phyloP scores from a whole-genome alignment of 2,113 vertebrate species.

The Dicerorhinus sumatrensis region DNA sequence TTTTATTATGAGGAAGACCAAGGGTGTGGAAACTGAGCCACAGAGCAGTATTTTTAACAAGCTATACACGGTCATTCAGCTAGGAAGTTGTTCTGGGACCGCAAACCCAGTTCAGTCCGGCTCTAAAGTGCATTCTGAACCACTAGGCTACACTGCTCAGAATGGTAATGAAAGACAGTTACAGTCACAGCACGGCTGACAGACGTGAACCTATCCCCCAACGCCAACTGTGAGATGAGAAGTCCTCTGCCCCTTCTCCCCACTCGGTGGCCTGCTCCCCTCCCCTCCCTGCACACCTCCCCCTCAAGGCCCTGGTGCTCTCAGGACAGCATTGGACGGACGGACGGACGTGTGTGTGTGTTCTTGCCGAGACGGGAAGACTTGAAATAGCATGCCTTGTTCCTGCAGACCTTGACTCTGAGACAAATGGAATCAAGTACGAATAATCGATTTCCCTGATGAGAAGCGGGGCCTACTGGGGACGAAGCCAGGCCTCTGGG shows the following conservation, averaged over 20 bases:
- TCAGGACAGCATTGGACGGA: not conserved
- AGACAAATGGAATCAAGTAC: not conserved
- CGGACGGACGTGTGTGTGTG: no score
- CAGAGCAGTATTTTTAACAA: not conserved
- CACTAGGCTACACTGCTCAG: not conserved
- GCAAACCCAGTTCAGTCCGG: not conserved
- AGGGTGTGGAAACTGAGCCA: not conserved
- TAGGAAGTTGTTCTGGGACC: not conserved
- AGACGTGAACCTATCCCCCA: fast-evolving
- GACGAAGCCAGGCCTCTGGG: not conserved
- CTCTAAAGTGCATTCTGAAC: not conserved
- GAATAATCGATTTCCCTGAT: not conserved
- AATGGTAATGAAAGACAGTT: not conserved
- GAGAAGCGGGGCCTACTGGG: not conserved
- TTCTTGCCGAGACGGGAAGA: not conserved
- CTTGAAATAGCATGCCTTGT: not conserved
- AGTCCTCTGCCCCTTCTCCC: no score
- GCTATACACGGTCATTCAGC: not conserved
- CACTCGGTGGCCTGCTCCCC: not conserved
- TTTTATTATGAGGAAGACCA: not conserved
- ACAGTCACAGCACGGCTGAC: no score
- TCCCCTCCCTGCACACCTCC: not conserved
- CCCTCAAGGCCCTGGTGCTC: not conserved
- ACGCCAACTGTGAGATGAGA: not conserved
- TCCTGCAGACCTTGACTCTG: not conserved